A percentile compares a stretch with the other conserved stretches of the same genome.
phyloP scores from a whole-genome alignment of 2,888 invertebrate genomes.

The Sthenelais limicola region DNA sequence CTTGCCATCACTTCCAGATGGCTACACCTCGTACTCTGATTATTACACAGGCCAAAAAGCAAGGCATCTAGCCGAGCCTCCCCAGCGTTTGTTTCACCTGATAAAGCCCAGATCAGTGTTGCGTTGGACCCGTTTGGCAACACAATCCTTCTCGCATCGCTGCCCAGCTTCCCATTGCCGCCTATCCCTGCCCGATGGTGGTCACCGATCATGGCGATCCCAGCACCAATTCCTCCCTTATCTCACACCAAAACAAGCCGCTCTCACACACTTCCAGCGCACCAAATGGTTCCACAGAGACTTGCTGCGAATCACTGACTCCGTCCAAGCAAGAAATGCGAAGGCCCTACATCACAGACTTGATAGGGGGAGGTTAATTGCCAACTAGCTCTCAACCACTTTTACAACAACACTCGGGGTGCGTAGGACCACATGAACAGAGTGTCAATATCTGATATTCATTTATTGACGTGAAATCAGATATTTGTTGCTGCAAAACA shows the following conservation, averaged over 20 bases:
- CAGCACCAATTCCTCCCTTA: background rate
- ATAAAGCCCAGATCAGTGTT: slow-evolving; percentile 2
- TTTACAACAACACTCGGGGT: too few species aligned
- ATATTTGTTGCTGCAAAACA: too few species aligned
- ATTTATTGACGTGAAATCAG: too few species aligned
- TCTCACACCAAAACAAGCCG: background rate
- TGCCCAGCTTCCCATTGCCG: background rate
- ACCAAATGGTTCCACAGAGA: background rate
- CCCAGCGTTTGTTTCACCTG: slow-evolving; percentile 22
- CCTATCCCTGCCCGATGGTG: background rate
- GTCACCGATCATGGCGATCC: too few species aligned
- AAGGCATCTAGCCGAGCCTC: background rate
- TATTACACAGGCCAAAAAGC: slow-evolving; percentile 4
- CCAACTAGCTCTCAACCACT: too few species aligned
- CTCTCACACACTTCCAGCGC: background rate
- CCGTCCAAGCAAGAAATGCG: background rate
- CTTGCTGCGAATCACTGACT: background rate
- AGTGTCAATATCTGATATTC: too few species aligned
- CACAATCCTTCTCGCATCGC: slow-evolving; percentile 1
- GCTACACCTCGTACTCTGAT: background rate
- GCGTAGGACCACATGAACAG: too few species aligned
- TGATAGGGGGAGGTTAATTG: too few species aligned
- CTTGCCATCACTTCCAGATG: slow-evolving; percentile 29
- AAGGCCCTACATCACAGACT: too few species aligned
- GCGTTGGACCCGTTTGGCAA: background rate